Percentiles rank a stretch among this genome's conserved stretches.
Conservation (phyloP, 2,797 vertebrate genomes). For the Sparus aurata region DNA sequence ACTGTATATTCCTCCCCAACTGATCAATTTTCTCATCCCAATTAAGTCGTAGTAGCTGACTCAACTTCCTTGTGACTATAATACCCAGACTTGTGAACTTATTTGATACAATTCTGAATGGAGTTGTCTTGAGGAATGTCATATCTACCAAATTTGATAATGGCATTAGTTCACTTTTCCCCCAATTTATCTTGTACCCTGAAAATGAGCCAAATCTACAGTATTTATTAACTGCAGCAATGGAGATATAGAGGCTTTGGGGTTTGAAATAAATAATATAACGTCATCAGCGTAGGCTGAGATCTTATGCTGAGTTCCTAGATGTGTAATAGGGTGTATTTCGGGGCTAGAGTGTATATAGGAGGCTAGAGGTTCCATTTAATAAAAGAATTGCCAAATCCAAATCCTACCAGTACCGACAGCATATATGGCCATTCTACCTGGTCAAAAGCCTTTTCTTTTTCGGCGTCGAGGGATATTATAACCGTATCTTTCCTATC, state of each 20-base stretch:
- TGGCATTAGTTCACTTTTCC: neutral
- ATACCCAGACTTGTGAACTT: neutral
- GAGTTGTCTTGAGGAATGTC: neutral
- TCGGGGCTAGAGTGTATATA: no score
- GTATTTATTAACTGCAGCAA: neutral
- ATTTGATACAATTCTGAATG: neutral
- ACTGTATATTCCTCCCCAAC: no score
- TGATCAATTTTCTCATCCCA: no score
- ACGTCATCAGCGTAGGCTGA: neutral
- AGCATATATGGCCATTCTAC: neutral
- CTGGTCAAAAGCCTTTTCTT: neutral
- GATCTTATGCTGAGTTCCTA: neutral
- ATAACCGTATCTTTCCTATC: neutral
- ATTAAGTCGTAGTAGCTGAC: no score
- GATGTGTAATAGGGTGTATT: neutral
- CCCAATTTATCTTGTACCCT: neutral
- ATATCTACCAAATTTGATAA: neutral
- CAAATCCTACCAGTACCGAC: neutral
- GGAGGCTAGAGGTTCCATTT: no score
- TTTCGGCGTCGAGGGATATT: neutral
- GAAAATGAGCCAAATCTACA: neutral
- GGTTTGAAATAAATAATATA: neutral
- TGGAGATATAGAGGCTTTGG: neutral
- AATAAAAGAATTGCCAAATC: no score
- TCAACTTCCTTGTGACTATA: no score